Base-by-base conservation (phyloP, 1,140 invertebrate genomes). In the Meteorus sp. region DNA sequence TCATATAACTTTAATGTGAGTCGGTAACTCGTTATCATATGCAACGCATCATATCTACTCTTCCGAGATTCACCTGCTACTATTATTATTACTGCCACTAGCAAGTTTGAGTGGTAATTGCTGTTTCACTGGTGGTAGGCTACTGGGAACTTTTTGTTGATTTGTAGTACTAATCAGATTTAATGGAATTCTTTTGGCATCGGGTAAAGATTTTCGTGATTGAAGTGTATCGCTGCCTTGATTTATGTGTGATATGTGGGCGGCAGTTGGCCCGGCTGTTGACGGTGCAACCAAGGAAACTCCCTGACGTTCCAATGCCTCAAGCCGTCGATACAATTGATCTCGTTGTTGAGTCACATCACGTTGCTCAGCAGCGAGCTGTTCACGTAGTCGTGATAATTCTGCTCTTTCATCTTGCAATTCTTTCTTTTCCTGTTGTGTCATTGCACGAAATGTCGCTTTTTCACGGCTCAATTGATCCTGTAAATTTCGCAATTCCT, bases 321-420 rank as follows among this genome's bases (percentile, higher is more conserved):
- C 91, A 67, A 94, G 83, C 71, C 92, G 86, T 25, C 91, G 77
- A 74, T 93, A 95, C 9, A 96, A 78, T 60, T 93, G 88, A 68
- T 96, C 93, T 7, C 93, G 74, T 74, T 96, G 93, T 63, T 94
- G 89, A 11, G 84, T 86, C 9, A 95, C 86, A 69, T 95, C 93
- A 31, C 86, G 85, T 73, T 94, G 88, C 64, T 94, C 89, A 8
- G 84, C 82, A 9, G 85, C 81, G 9, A 91, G 70, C 71, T 88
- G 85, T 64, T 89, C 87, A 72, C 89, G 74, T 27, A 85, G 67
- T 50, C 80, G 79, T 1, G 78, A 61, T n/a, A 89, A 61, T 61
- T 89, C 84, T 0, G 76, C 68, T 52, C 82, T 81, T 66, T 87
- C 85, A 15, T 89, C 87, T 20, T 87, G 86, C 45, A 93, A 64